Evolutionary conservation across 2,797 vertebrate species (phyloP), one percentile per base, ranked within the genome.

Genomic region (Alcedo atthis): DNA sequence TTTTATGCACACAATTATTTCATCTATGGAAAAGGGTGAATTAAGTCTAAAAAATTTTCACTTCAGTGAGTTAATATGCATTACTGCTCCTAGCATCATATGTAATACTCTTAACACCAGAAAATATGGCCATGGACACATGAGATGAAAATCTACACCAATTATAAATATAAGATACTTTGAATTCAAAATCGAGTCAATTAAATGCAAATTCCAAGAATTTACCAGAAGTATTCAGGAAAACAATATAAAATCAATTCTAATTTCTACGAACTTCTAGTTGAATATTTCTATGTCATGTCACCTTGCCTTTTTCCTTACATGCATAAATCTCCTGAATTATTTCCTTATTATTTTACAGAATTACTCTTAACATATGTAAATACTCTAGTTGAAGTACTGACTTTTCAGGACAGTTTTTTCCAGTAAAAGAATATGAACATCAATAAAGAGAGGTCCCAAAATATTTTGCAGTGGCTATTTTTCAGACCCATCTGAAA

Each of bases 401-500:
- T 46, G 15, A 51, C 21, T 75, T 75, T 71, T 62, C 61, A 57
- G 53, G 57, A 61, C 21, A 64, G 51, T 66, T 53, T 78, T 81
- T 83, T 68, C 49, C 45, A 28, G 57, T 62, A 81, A 88, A 94
- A 87, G 66, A 90, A 81, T 48, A 54, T 8, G 63, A 58, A 70
- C 45, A 66, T 85, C 62, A 54, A 25, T 73, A 68, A 90, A 79
- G 83, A 87, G 59, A 91, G 68, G 66, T 93, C 81, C 21, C 33
- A 86, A 95, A 97, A 95, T 85, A 93, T 85, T 81, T 89, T 84
- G 69, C 70, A 94, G 70, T 85, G 68, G 79, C 70, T 94, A 79
- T 83, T 93, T 96, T 94, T 89, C 80, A 92, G 93, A 87, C 85
- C 51, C 8, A 45, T 81, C 93, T 96, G 96, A 95, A 94, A 96